Conservation (phyloP, 2,113 vertebrate genomes). For the Bos javanicus region DNA sequence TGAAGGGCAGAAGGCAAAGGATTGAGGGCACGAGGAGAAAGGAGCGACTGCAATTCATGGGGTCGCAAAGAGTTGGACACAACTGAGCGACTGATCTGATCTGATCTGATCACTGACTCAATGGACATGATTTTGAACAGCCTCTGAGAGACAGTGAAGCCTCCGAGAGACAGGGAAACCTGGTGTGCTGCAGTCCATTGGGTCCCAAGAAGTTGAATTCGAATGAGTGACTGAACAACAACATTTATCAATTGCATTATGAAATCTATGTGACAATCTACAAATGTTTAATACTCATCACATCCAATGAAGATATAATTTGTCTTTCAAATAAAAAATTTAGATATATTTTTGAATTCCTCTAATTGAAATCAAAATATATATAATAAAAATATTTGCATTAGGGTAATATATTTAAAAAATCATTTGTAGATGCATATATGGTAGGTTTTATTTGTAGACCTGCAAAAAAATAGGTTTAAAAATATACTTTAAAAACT, state of each 20-base stretch:
- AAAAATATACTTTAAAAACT: background rate
- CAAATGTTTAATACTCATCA: background rate
- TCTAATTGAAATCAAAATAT: background rate
- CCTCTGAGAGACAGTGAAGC: background rate
- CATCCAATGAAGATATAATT: background rate
- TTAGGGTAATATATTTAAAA: background rate
- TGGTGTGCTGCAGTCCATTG: background rate
- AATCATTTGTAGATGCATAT: background rate
- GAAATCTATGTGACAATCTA: background rate
- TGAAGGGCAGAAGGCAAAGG: background rate
- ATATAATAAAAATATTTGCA: background rate
- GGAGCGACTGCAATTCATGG: background rate
- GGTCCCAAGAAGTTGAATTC: background rate
- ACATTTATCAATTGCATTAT: background rate
- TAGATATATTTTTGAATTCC: background rate
- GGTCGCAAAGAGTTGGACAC: too few species aligned
- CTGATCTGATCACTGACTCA: background rate
- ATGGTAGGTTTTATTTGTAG: background rate
- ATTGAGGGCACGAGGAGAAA: background rate
- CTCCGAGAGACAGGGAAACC: background rate
- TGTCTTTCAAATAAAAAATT: background rate
- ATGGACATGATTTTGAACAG: background rate
- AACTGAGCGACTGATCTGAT: too few species aligned
- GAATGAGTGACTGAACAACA: background rate
- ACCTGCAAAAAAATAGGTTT: background rate